These are phyloP conservation scores for Meloe dianella DNA, from an alignment of 2,888 invertebrate species.

Conservation along the genomic window DNA sequence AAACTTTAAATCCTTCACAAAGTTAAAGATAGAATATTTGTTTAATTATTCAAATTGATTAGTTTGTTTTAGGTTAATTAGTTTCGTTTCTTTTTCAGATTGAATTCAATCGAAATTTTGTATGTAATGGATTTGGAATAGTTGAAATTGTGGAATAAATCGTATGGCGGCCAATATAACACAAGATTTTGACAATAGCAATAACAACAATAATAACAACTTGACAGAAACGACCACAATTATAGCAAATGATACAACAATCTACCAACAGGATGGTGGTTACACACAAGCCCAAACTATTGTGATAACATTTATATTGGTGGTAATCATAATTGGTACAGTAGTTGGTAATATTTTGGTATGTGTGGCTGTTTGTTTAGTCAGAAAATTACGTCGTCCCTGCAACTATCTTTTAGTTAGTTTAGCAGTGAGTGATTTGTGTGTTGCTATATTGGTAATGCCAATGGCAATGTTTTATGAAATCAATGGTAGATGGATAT, in stretches of 20 bases:
- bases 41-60: constrained; percentile 10
- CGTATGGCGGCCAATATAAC: constrained; percentile 58
- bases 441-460: constrained; percentile 96
- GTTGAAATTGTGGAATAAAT: constrained; percentile 29
- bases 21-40: background rate
- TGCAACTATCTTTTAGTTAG: constrained; percentile 94
- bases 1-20: too few species aligned
- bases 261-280: constrained; percentile 37
- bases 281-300: constrained; percentile 63
- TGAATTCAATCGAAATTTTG: background rate
- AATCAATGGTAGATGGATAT: constrained; percentile 91
- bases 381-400: constrained; percentile 86
- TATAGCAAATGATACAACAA: constrained; percentile 19
- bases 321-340: constrained; percentile 79
- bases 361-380: constrained; percentile 93
- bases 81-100: constrained; percentile 18
- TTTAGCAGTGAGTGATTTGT: constrained; percentile 93
- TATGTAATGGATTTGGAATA: background rate
- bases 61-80: background rate
- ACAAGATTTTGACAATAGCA: constrained; percentile 24
- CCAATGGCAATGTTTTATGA: constrained; percentile 95
- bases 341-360: constrained; percentile 91
- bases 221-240: background rate
- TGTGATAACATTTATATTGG: constrained; percentile 73
- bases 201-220: constrained; percentile 31